These are phyloP conservation scores for Panulirus ornatus DNA, from an alignment of 1,140 invertebrate species.

Conservation along the genomic window DNA sequence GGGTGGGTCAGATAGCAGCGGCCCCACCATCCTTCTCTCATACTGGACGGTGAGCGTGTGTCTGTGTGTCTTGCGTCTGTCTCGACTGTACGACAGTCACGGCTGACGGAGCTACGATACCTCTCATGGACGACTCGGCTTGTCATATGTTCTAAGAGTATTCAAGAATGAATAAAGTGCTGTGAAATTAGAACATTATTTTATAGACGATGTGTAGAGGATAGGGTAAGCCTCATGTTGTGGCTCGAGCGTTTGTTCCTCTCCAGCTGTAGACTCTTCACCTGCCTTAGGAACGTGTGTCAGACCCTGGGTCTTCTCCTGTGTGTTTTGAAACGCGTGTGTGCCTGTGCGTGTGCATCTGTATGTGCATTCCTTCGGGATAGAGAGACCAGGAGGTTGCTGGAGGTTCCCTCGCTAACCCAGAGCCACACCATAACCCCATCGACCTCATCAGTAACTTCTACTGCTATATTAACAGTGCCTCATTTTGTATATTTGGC, in stretches of 20 bases:
- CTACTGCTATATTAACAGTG: constrained; percentile 4
- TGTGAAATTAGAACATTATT: constrained; percentile 18
- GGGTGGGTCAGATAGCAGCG: neutral
- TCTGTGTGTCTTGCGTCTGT: constrained; percentile 12
- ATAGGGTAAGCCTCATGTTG: neutral
- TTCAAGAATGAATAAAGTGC: constrained; percentile 17
- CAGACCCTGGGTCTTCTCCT: constrained; percentile 13
- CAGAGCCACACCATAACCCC: neutral
- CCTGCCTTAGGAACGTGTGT: constrained; percentile 20
- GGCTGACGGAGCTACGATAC: constrained; percentile 10
- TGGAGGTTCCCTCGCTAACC: neutral
- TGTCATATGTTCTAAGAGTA: neutral
- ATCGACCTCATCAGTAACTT: neutral
- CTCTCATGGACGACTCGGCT: neutral
- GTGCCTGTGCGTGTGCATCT: constrained; percentile 11
- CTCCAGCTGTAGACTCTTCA: neutral
- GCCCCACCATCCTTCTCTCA: neutral
- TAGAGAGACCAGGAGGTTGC: neutral
- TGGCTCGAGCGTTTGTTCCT: neutral
- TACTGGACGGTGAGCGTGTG: constrained; percentile 13
- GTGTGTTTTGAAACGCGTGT: neutral
- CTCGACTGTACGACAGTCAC: constrained; percentile 18
- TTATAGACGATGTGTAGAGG: neutral
- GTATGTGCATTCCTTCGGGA: constrained; percentile 1
- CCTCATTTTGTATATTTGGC: constrained; percentile 26